Evolutionary conservation across 2,888 invertebrate species (phyloP), one percentile per base, ranked within the genome.

Genomic region (Plebejus melissa): DNA sequence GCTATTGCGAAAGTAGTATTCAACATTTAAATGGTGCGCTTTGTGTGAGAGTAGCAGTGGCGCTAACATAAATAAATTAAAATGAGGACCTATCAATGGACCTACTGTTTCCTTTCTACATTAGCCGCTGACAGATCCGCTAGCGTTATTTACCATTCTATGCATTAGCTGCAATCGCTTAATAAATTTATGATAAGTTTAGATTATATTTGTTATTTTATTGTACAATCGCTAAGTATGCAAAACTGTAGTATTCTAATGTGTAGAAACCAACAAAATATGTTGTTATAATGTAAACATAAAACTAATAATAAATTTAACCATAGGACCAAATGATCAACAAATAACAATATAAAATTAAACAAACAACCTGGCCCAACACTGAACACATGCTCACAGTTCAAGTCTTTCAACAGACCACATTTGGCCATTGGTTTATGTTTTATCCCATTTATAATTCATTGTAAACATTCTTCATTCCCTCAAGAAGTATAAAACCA

Each of bases 11-110:
- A 72, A 69, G 70, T 41, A 32, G 65, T 32, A 32, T 46, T 46
- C 9, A 32, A 54, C 32, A 41, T 75, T 69, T 46, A 54, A 60
- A 74, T 74, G 28, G 22, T 41, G 41, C 74, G 76, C 78, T 82
- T 79, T 80, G 82, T 81, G 79, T 81, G 80, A 83, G 80, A 77
- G 54, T 76, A 74, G 78, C 80, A 80, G 80, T 81, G 77, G 75
- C 77, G 76, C 79, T 81, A 83, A 82, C 82, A 83, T 85, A 85
- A 86, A 87, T 88, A 87, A 85, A 86, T 87, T 82, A 80, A 79
- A 80, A 75, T 79, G 79, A 82, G 81, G 80, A 80, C 82, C 82
- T 80, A 82, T 85, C 81, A 84, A 85, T 80, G 84, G 81, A 80
- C 79, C 82, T 83, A 84, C 82, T 87, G 84, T 86, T 83, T 83